Base-by-base conservation (phyloP, 2,888 invertebrate genomes). In the Argyra leucocephala region DNA sequence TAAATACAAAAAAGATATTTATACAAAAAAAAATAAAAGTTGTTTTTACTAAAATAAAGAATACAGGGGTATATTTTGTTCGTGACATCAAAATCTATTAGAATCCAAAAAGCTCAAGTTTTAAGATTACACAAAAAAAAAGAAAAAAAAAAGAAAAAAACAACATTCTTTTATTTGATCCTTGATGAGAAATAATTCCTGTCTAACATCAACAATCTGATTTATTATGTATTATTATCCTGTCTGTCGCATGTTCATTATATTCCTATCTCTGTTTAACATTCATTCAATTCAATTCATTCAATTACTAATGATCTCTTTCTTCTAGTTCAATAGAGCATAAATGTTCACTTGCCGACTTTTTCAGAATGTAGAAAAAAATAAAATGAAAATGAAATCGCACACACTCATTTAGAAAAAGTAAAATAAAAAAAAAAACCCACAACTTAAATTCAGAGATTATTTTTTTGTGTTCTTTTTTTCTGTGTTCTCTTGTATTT, bases 221-320 rank as follows among this genome's bases (percentile, higher is more conserved):
- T 59, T 22, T 59, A 59, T 59, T 59, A 59, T 59, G 22, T 23
- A 23, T 59, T 59, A 59, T 59, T 59, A 59, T 59, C 23, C 23
- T 59, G 59, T 59, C 59, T 59, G 22, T 59, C 23, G 23, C 23
- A 22, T 59, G 59, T 59, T 23, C 18, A 23, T 23, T 48, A 15
- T 48, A 18, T 48, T 18, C 18, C 12, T 48, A 48, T 37, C 37
- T 37, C 15, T 37, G 6, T 37, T 9, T 37, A 9, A 9, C 15
- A 37, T 37, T 26, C 7, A 26, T 37, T 37, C 9, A 9, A 26
- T 26, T 26, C 9, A 26, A 12, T 48, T 48, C 18, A 12, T 3
- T 48, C 9, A 48, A 9, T 48, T 48, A 48, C 18, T 48, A 48
- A n/a, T 48, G 48, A 48, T 48, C n/a, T 48, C 48, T 15, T 48